Evolutionary conservation across 92 coral and sea anemone species (phyloP).

Genomic region (Epizoanthus ramosus): DNA sequence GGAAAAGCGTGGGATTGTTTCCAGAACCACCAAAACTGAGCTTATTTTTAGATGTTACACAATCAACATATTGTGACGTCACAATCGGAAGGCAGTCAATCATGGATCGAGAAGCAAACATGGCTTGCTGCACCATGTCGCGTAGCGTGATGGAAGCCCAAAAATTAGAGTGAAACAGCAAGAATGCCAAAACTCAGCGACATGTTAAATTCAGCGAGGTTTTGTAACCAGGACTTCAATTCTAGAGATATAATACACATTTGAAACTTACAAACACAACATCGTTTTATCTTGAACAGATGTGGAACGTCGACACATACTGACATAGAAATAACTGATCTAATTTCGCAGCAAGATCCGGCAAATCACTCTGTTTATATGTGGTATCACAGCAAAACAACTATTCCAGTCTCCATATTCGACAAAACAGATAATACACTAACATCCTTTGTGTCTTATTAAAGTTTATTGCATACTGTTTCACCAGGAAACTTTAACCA

Average conservation of each 20-base stretch:
- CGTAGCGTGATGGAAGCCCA: neutral
- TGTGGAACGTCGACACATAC: neutral
- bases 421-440: neutral
- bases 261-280: neutral
- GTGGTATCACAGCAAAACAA: neutral
- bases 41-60: constrained; percentile 28
- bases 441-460: constrained; percentile 7
- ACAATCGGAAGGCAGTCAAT: neutral
- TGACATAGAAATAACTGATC: neutral
- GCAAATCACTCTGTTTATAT: neutral
- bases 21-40: neutral
- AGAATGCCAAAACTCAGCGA: neutral
- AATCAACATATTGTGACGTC: constrained; percentile 28
- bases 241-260: neutral
- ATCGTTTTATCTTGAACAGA: neutral
- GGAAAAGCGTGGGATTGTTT: constrained; percentile 35
- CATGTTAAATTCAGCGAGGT: neutral
- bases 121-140: neutral
- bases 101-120: too few species aligned
- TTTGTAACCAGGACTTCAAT: neutral
- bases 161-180: neutral
- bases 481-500: constrained; percentile 62
- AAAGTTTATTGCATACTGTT: constrained; percentile 57
- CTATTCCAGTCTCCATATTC: neutral
- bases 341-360: neutral